Evolutionary conservation across 2,113 vertebrate genomes (phyloP).

Genomic region (Anguilla rostrata): DNA sequence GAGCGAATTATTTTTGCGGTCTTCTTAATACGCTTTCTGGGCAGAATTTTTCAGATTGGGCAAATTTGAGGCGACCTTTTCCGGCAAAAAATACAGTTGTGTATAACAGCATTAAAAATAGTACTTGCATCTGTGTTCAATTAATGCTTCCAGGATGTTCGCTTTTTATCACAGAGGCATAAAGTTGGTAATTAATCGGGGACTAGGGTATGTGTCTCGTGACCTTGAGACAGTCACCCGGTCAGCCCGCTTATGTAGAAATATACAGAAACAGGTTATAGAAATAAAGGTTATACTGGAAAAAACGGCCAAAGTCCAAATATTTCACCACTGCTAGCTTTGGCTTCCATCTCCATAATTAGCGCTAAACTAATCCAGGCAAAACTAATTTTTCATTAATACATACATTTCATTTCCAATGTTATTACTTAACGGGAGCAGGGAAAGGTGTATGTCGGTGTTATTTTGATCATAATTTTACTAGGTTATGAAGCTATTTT

Average conservation of each 20-base stretch:
- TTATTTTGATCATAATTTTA: too few relatives aligned
- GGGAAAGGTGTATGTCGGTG: too few relatives aligned
- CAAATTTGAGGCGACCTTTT: slow-evolving; percentile 8
- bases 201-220: not conserved
- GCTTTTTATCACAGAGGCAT: not conserved
- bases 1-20: slow-evolving; percentile 16
- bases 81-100: not conserved
- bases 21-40: not conserved
- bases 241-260: not conserved
- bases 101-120: not conserved
- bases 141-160: not conserved
- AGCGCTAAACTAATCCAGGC: too few relatives aligned
- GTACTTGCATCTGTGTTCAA: not conserved
- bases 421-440: too few relatives aligned
- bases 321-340: too few relatives aligned
- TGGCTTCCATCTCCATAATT: too few relatives aligned
- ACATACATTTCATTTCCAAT: too few relatives aligned
- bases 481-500: too few relatives aligned
- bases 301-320: too few relatives aligned
- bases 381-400: too few relatives aligned
- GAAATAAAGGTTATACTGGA: not conserved
- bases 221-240: not conserved
- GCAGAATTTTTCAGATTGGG: slow-evolving; percentile 13
- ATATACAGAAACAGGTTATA: not conserved
- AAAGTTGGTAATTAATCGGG: not conserved